These are phyloP conservation scores for Noturus placidus DNA, from an alignment of 2,113 vertebrate species.

Conservation along the genomic window DNA sequence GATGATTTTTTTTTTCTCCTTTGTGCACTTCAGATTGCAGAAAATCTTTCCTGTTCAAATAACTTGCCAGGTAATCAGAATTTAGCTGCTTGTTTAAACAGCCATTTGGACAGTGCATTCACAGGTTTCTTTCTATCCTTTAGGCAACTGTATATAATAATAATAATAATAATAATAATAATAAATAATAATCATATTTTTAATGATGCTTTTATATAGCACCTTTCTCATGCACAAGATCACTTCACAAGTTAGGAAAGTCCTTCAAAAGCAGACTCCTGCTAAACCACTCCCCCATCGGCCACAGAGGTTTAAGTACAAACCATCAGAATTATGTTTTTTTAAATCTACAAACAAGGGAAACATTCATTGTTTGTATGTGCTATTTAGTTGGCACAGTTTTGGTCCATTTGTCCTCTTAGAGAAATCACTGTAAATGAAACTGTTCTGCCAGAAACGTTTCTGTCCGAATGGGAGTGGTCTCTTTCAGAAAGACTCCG, in stretches of 20 bases:
- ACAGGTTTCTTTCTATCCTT: neutral
- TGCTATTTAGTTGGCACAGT: too few species aligned
- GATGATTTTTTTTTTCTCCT: too few species aligned
- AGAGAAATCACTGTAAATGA: neutral
- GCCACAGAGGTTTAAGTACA: neutral
- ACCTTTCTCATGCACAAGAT: neutral
- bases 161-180: neutral
- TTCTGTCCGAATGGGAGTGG: neutral
- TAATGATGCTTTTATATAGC: neutral
- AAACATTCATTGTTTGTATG: too few species aligned
- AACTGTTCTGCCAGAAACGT: neutral
- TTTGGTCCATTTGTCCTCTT: neutral
- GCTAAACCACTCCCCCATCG: neutral
- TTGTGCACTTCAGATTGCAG: neutral
- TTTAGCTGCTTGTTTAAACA: neutral
- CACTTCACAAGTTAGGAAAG: neutral
- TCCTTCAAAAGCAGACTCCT: neutral
- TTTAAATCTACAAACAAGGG: too few species aligned
- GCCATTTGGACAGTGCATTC: neutral
- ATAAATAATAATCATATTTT: neutral
- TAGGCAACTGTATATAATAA: neutral
- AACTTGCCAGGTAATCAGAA: neutral
- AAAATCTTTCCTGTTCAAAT: neutral
- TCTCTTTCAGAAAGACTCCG: neutral
- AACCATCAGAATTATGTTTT: too few species aligned